A percentile compares a stretch with the other conserved stretches of the same genome.
phyloP scores from a whole-genome alignment of 2,888 invertebrate genomes.

The Amorpha juglandis region DNA sequence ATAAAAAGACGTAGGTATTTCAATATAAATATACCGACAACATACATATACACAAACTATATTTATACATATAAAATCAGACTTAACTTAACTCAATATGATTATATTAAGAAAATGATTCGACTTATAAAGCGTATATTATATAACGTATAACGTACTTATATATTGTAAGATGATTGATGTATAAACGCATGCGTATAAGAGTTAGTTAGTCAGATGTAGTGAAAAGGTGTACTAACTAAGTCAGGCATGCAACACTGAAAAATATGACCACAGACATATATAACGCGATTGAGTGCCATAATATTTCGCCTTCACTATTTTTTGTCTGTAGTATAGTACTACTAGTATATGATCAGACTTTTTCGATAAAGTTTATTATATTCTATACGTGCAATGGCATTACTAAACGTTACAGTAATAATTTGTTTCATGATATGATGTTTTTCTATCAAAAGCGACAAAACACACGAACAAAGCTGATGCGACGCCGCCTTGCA shows the following conservation, averaged over 20 bases:
- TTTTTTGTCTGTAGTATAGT: not conserved
- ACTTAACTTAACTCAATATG: too few relatives aligned
- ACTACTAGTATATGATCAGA: constrained; percentile 13
- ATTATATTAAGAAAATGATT: not conserved
- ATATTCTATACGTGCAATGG: not conserved
- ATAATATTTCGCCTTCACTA: not conserved
- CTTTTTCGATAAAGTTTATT: not conserved
- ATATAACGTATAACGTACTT: not conserved
- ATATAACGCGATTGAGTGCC: too few relatives aligned
- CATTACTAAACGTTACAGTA: not conserved
- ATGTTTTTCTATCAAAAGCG: not conserved
- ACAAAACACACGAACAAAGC: constrained; percentile 10
- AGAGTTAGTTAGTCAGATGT: constrained; percentile 3
- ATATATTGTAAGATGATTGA: not conserved
- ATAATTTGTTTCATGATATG: not conserved
- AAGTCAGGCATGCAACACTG: not conserved
- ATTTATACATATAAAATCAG: not conserved
- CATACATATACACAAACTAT: not conserved
- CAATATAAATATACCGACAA: not conserved
- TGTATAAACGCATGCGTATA: constrained; percentile 3
- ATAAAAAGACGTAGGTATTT: not conserved
- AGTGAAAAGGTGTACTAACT: not conserved
- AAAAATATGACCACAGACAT: constrained; percentile 1
- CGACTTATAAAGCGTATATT: not conserved
- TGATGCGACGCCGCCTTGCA: constrained; percentile 1